A percentile compares a stretch with the other conserved stretches of the same genome.
These are phyloP conservation scores for Drosophila emarginata DNA, from an alignment of 2,888 invertebrate genomes.

Conservation along the genomic window DNA sequence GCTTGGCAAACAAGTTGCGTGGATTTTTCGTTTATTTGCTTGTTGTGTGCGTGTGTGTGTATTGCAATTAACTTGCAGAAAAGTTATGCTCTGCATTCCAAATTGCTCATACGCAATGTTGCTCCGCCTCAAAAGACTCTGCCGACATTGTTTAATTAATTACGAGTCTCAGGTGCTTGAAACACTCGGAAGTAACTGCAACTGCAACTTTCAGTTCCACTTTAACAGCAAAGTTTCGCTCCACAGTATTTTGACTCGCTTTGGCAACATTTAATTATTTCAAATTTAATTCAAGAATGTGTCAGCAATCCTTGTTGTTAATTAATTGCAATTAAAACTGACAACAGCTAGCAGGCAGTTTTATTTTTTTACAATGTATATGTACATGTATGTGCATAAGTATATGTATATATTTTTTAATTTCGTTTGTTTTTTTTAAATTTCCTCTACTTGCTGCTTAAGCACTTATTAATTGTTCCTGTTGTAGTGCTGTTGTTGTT, in stretches of 20 bases:
- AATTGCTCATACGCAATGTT: constrained; percentile 25
- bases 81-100: constrained; percentile 37
- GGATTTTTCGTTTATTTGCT: constrained; percentile 2
- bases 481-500: constrained; percentile 17
- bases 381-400: not conserved
- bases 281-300: constrained; percentile 41
- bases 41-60: not conserved
- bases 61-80: constrained; percentile 47
- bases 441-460: constrained; percentile 15
- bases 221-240: constrained; percentile 7
- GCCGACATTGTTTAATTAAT: constrained; percentile 54
- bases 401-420: too few relatives aligned
- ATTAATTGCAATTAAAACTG: constrained; percentile 48
- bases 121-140: not conserved
- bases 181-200: constrained; percentile 16
- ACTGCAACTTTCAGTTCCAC: constrained; percentile 12
- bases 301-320: constrained; percentile 39
- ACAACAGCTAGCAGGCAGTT: constrained; percentile 15
- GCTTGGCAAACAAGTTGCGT: constrained; percentile 28
- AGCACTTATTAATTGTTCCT: constrained; percentile 33
- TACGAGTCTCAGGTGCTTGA: constrained; percentile 38
- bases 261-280: constrained; percentile 36
- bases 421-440: too few relatives aligned
- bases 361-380: not conserved
- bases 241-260: constrained; percentile 13